Conservation (phyloP, 2,113 vertebrate species). For the Narcine bancroftii region DNA sequence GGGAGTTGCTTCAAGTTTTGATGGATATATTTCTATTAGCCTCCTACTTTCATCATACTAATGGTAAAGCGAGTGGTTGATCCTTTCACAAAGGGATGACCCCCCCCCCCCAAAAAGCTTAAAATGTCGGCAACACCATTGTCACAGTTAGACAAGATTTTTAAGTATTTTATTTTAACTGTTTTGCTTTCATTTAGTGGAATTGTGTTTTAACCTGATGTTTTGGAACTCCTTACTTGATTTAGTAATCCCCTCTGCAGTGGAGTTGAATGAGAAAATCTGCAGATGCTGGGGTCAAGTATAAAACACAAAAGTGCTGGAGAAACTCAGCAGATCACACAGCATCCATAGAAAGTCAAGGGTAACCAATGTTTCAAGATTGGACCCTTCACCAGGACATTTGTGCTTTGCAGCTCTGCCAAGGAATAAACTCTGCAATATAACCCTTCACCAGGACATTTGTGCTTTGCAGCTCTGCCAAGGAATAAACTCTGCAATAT, state of each 20-base stretch:
- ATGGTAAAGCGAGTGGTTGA: background rate
- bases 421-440: background rate
- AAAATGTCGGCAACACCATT: too few species aligned
- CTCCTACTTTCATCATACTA: background rate
- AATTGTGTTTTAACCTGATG: background rate
- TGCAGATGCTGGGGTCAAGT: too few species aligned
- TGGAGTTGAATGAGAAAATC: too few species aligned
- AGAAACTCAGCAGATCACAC: too few species aligned
- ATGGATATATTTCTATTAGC: background rate
- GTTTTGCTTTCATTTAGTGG: background rate
- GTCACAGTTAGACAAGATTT: too few species aligned
- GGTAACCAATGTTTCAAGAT: too few species aligned
- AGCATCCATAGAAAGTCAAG: too few species aligned
- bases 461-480: background rate
- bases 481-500: background rate
- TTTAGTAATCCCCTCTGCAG: background rate
- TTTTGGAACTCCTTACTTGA: background rate
- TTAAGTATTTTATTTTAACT: background rate
- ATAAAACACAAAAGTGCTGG: too few species aligned
- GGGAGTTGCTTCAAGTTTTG: background rate
- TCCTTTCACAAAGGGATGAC: too few species aligned
- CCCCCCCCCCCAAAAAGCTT: too few species aligned
- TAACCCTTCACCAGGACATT: too few species aligned
- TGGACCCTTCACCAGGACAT: too few species aligned
- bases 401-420: background rate